Percentiles rank a stretch among this genome's conserved stretches.
These are phyloP conservation scores for Megaceryle maxima DNA, from an alignment of 2,113 vertebrate genomes.

Conservation along the genomic window DNA sequence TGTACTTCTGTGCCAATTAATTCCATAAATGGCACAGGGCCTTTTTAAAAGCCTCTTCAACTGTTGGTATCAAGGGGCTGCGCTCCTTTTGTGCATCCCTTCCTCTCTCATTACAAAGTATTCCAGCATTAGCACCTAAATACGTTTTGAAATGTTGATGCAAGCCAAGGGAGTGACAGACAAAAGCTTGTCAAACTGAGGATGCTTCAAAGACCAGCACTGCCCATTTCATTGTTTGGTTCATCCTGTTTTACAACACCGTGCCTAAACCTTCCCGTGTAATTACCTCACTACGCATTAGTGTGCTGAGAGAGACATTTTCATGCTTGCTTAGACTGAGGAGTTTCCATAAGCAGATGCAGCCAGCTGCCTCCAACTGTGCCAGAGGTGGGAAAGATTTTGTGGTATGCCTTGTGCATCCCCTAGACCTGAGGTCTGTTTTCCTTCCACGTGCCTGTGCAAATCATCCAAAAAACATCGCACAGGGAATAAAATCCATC, in stretches of 20 bases:
- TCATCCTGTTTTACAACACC: neutral
- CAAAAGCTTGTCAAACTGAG: neutral
- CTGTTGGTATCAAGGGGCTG: neutral
- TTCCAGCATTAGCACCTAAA: neutral
- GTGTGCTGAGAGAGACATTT: constrained; percentile 5
- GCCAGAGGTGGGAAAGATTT: constrained; percentile 37
- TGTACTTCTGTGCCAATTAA: constrained; percentile 12
- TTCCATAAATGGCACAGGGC: neutral
- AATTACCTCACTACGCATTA: neutral
- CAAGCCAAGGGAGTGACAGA: neutral
- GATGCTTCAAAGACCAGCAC: neutral
- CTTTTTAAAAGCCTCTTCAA: constrained; percentile 26
- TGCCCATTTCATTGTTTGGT: constrained; percentile 9
- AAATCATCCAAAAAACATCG: neutral
- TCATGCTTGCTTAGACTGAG: constrained; percentile 1
- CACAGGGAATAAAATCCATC: neutral
- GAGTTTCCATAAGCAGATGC: constrained; percentile 21
- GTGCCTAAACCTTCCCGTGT: neutral
- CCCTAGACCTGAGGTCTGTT: neutral
- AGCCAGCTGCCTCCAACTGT: constrained; percentile 36
- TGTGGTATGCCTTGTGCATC: neutral
- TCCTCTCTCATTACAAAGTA: neutral
- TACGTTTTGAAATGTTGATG: neutral
- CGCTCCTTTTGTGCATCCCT: constrained; percentile 4
- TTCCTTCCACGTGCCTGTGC: neutral